A percentile compares a stretch with the other conserved stretches of the same genome.
phyloP scores from a whole-genome alignment of 2,888 invertebrate genomes.

The Nomada fabriciana region DNA sequence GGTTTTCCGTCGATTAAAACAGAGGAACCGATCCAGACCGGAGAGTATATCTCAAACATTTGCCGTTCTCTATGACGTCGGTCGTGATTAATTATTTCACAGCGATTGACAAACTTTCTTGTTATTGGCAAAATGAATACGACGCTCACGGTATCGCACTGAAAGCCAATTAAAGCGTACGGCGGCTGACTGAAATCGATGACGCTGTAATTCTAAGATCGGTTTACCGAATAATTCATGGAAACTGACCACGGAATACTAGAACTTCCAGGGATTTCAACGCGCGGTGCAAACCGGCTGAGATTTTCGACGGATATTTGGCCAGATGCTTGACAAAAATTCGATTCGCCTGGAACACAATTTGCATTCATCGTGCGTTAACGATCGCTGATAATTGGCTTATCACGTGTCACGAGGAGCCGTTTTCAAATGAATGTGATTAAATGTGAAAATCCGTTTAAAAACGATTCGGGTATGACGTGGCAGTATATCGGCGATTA shows the following conservation, averaged over 20 bases:
- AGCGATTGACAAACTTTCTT: neutral
- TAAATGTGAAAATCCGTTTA: neutral
- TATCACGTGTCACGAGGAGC: neutral
- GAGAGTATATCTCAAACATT: slow-evolving; percentile 25
- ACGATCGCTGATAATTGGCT: neutral
- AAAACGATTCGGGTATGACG: neutral
- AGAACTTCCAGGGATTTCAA: slow-evolving; percentile 69
- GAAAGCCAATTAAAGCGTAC: slow-evolving; percentile 21
- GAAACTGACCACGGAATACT: slow-evolving; percentile 16
- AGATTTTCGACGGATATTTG: slow-evolving; percentile 51
- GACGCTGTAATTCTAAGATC: slow-evolving; percentile 9
- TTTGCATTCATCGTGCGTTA: neutral
- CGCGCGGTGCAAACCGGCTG: slow-evolving; percentile 60
- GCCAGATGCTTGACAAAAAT: slow-evolving; percentile 25
- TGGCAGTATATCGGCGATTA: neutral
- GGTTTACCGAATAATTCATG: slow-evolving; percentile 20
- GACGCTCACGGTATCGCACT: no score
- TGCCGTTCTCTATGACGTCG: neutral
- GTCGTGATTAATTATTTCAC: slow-evolving; percentile 34
- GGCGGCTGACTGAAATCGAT: neutral
- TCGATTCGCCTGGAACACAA: neutral
- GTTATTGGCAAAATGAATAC: neutral
- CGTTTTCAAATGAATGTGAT: neutral
- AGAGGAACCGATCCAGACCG: neutral
- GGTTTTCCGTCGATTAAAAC: slow-evolving; percentile 13